phyloP scores from a whole-genome alignment of 1,140 invertebrate species.

The Varroa destructor region DNA sequence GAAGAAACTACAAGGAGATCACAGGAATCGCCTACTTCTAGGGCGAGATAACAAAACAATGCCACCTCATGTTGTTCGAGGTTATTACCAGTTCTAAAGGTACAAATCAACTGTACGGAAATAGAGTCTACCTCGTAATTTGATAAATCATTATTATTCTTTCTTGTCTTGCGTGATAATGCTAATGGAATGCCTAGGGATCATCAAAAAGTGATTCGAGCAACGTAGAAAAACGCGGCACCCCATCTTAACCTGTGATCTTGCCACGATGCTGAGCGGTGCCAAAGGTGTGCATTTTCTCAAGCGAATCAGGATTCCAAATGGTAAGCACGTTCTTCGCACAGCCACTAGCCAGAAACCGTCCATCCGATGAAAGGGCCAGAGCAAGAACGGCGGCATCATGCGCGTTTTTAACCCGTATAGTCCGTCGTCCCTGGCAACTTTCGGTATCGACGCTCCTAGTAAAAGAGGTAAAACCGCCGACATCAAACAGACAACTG shows the following conservation, averaged over 20 bases:
- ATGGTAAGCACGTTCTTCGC: slow-evolving; percentile 60
- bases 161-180: no score
- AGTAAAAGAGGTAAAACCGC: background rate
- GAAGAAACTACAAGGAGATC: slow-evolving; percentile 28
- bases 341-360: slow-evolving; percentile 67
- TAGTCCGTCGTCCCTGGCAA: slow-evolving; percentile 32
- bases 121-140: slow-evolving; percentile 26
- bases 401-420: slow-evolving; percentile 40
- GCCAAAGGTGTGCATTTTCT: slow-evolving; percentile 59
- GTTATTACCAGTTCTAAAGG: no score
- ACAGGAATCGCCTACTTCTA: background rate
- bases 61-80: no score
- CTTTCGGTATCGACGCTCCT: slow-evolving; percentile 31
- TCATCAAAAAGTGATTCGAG: no score
- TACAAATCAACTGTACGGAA: no score
- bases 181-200: background rate
- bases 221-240: no score
- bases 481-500: slow-evolving; percentile 39
- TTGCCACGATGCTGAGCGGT: slow-evolving; percentile 42
- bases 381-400: slow-evolving; percentile 52
- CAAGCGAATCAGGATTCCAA: slow-evolving; percentile 62
- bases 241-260: slow-evolving; percentile 36
- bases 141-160: background rate
- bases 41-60: no score
- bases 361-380: slow-evolving; percentile 66